These are phyloP conservation scores for Muschampia plurimacula DNA, from an alignment of 2,888 invertebrate species.

Conservation along the genomic window DNA sequence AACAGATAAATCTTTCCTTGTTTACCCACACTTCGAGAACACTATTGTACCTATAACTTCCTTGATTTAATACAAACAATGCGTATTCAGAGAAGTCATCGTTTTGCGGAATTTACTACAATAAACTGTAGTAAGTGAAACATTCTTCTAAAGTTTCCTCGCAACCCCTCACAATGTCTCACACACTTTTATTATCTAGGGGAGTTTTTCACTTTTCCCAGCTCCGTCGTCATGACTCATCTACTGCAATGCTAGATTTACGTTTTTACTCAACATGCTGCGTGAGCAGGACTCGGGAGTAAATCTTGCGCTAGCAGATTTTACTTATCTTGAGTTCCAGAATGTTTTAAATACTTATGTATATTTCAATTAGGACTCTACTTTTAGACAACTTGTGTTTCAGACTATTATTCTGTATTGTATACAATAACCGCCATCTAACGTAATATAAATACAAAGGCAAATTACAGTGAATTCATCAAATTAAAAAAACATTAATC, in stretches of 20 bases:
- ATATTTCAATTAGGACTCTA: too few species aligned
- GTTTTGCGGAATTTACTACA: slow-evolving; percentile 30
- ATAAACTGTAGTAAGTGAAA: slow-evolving; percentile 34
- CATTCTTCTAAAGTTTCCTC: slow-evolving; percentile 31
- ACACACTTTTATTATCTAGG: slow-evolving; percentile 36
- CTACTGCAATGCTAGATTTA: slow-evolving; percentile 17
- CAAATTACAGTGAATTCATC: not conserved
- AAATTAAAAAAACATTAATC: too few species aligned
- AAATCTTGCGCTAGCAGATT: not conserved
- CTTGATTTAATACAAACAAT: not conserved
- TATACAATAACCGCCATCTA: not conserved
- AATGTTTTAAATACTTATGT: not conserved
- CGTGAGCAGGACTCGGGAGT: not conserved
- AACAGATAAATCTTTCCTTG: not conserved
- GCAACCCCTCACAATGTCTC: slow-evolving; percentile 24
- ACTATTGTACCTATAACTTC: not conserved
- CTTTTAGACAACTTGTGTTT: too few species aligned
- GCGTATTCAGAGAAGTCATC: not conserved
- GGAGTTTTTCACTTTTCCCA: slow-evolving; percentile 32
- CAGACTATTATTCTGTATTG: not conserved
- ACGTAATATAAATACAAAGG: not conserved
- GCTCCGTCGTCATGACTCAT: slow-evolving; percentile 25
- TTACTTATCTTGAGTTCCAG: not conserved
- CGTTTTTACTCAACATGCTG: not conserved
- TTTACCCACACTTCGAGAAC: not conserved